Percentiles rank a stretch among this genome's conserved stretches.
Conservation (phyloP, 2,797 vertebrate genomes). For the Cygnus olor region DNA sequence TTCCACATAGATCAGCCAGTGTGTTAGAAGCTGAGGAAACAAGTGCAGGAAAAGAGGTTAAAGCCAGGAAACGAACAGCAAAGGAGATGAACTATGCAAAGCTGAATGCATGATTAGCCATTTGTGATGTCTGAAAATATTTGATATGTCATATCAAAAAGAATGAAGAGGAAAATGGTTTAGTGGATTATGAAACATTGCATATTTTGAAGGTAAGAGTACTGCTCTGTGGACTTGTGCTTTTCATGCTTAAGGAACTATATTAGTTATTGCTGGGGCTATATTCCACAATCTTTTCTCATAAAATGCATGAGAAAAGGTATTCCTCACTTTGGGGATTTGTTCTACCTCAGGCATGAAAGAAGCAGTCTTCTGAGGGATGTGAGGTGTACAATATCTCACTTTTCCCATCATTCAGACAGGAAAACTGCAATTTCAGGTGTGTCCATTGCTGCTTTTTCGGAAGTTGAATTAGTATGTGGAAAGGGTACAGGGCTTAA, state of each 20-base stretch:
- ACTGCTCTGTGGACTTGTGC: background rate
- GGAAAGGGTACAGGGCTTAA: background rate
- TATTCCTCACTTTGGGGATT: background rate
- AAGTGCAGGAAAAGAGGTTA: conserved; percentile 45
- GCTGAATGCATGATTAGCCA: background rate
- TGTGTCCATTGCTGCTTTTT: background rate
- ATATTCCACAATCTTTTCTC: background rate
- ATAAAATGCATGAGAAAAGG: background rate
- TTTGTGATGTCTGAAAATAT: background rate
- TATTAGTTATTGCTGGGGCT: background rate
- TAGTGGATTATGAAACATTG: background rate
- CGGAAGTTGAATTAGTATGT: background rate
- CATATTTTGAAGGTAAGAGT: background rate
- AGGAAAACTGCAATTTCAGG: background rate
- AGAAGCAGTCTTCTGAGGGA: background rate
- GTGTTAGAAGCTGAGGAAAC: conserved; percentile 47
- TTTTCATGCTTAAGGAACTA: background rate
- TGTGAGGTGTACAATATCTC: rapidly evolving
- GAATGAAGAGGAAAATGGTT: background rate
- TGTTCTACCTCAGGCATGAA: background rate
- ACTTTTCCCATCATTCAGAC: background rate
- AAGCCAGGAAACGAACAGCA: conserved; percentile 44
- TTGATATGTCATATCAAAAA: background rate
- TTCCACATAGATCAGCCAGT: conserved; percentile 29
- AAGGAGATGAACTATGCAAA: background rate